Evolutionary conservation across 2,797 vertebrate species (phyloP).

Genomic region (Poeciliopsis presidionis): DNA sequence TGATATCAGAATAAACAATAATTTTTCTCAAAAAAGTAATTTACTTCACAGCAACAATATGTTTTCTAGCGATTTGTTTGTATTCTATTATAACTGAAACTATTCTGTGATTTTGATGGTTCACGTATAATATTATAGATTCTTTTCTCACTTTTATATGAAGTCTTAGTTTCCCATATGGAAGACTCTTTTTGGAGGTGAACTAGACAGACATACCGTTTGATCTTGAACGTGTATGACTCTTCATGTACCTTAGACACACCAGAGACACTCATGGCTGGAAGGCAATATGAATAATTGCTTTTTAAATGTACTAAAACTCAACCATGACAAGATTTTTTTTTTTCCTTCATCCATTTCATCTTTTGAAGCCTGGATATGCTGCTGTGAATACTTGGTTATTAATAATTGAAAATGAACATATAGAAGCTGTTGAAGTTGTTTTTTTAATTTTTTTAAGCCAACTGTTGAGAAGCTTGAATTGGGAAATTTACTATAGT

Average conservation of each 20-base stretch:
- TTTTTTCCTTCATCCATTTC: slow-evolving; percentile 28
- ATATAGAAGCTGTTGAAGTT: slow-evolving; percentile 1
- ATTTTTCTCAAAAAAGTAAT: not conserved
- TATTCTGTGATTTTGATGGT: not conserved
- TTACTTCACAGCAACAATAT: not conserved
- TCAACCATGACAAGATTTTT: slow-evolving; percentile 34
- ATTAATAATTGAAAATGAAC: slow-evolving; percentile 17
- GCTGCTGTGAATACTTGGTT: slow-evolving; percentile 13
- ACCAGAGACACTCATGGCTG: slow-evolving; percentile 44
- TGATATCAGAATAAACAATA: not conserved
- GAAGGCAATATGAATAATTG: slow-evolving; percentile 64
- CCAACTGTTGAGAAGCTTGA: not conserved
- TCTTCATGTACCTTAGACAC: slow-evolving; percentile 43
- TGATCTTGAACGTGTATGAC: slow-evolving; percentile 45
- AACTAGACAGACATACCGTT: slow-evolving; percentile 11
- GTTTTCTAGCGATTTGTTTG: not conserved
- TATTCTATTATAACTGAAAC: not conserved
- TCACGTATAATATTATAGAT: no score
- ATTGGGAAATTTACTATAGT: not conserved
- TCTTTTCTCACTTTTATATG: not conserved
- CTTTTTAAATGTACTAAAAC: slow-evolving; percentile 55
- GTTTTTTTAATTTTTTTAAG: not conserved
- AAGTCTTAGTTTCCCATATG: not conserved
- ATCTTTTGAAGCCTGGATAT: slow-evolving; percentile 46
- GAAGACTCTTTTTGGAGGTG: slow-evolving; percentile 22